A percentile compares a stretch with the other conserved stretches of the same genome.
Evolutionary conservation across 2,797 vertebrate genomes (phyloP).

Genomic region (Fistularia tabacaria): DNA sequence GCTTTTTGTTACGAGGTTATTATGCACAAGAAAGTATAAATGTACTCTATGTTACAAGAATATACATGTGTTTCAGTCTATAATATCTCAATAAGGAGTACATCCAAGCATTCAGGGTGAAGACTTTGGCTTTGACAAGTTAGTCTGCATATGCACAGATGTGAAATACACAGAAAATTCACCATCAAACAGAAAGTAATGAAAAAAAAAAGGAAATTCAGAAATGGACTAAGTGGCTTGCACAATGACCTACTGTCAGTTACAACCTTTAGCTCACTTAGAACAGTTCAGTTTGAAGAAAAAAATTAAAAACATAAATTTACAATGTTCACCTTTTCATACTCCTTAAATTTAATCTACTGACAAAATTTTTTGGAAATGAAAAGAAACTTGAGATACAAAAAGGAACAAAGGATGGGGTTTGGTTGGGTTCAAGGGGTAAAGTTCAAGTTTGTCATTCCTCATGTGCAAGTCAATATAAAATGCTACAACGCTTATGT

Average conservation of each 20-base stretch:
- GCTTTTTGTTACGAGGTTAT: conserved; percentile 64
- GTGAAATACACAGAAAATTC: conserved; percentile 62
- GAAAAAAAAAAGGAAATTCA: conserved; percentile 14
- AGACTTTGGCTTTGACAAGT: conserved; percentile 80
- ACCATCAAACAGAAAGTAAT: conserved; percentile 48
- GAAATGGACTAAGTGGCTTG: conserved; percentile 58
- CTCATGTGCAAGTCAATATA: conserved; percentile 79
- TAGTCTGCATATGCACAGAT: conserved; percentile 73
- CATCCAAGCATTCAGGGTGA: conserved; percentile 78
- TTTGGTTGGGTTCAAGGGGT: conserved; percentile 53
- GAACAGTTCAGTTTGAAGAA: conserved; percentile 7
- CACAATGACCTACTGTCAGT: conserved; percentile 25
- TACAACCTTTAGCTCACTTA: conserved; percentile 46
- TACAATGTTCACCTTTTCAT: conserved; percentile 41
- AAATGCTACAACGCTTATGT: conserved; percentile 76
- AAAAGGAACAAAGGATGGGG: conserved; percentile 36
- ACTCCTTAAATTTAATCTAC: conserved; percentile 42
- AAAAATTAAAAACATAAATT: conserved; percentile 5
- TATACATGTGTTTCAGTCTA: conserved; percentile 76
- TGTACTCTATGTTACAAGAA: conserved; percentile 76
- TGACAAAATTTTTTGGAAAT: conserved; percentile 48
- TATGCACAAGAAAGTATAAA: conserved; percentile 79
- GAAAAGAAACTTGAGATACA: conserved; percentile 52
- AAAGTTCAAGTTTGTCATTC: conserved; percentile 76
- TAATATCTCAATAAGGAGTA: conserved; percentile 70